phyloP scores from a whole-genome alignment of 2,888 invertebrate species.

The Dastarcus helophoroides region DNA sequence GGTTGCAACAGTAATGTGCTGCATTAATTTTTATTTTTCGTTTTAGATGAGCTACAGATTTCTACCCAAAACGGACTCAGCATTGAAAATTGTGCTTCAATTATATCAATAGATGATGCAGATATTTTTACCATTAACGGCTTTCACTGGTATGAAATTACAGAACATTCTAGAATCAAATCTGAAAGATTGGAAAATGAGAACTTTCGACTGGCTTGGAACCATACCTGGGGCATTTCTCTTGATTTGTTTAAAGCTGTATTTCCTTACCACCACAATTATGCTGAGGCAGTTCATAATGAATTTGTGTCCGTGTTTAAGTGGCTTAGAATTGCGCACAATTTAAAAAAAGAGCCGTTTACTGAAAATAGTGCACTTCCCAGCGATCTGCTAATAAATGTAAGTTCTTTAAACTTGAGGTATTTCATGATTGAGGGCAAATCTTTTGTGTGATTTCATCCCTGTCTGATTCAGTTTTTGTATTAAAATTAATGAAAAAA shows the following conservation, averaged over 20 bases:
- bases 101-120: conserved; percentile 55
- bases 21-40: too few relatives aligned
- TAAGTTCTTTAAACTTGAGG: too few relatives aligned
- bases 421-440: too few relatives aligned
- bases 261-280: conserved; percentile 81
- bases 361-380: conserved; percentile 63
- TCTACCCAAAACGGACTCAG: too few relatives aligned
- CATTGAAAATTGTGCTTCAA: too few relatives aligned
- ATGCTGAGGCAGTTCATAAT: conserved; percentile 78
- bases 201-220: conserved; percentile 56
- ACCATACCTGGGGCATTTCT: conserved; percentile 58
- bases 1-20: too few relatives aligned
- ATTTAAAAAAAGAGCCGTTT: conserved; percentile 48
- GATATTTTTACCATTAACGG: conserved; percentile 64
- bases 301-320: conserved; percentile 84
- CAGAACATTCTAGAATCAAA: conserved; percentile 51
- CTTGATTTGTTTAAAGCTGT: conserved; percentile 55
- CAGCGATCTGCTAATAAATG: conserved; percentile 80
- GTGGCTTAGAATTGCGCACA: conserved; percentile 85
- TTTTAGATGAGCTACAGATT: too few relatives aligned
- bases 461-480: too few relatives aligned
- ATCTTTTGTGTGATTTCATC: too few relatives aligned
- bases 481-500: too few relatives aligned
- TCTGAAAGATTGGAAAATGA: conserved; percentile 66
- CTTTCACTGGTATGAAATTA: conserved; percentile 48